These are phyloP conservation scores for Ametastegia equiseti DNA, from an alignment of 2,888 invertebrate species.

Conservation along the genomic window DNA sequence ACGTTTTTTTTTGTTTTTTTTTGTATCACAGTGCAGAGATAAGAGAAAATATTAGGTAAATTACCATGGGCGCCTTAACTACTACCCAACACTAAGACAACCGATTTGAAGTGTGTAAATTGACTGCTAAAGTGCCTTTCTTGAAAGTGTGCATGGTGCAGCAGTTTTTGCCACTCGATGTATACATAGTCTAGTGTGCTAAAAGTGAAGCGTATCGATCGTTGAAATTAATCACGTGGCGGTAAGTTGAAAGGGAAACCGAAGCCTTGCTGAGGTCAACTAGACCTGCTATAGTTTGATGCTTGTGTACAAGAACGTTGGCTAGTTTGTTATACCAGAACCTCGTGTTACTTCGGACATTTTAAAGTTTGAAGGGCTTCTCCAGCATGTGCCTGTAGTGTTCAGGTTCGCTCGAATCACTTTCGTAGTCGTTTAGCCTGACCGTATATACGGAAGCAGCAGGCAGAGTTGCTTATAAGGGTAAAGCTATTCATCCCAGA, in stretches of 20 bases:
- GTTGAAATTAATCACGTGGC: conserved; percentile 6
- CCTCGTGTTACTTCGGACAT: not conserved
- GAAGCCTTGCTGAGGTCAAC: conserved; percentile 1
- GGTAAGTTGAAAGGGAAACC: conserved; percentile 24
- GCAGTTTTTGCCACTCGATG: conserved; percentile 1
- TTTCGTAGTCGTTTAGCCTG: not conserved
- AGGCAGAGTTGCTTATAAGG: not conserved
- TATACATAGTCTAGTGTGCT: not conserved
- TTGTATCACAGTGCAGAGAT: not conserved
- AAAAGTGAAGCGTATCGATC: conserved; percentile 1
- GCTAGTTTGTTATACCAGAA: not conserved
- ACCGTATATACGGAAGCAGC: not conserved
- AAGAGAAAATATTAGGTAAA: not conserved
- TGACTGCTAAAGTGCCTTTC: not conserved
- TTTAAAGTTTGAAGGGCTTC: not conserved
- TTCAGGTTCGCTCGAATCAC: not conserved
- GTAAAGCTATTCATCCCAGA: conserved; percentile 1
- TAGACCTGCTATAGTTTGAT: not conserved
- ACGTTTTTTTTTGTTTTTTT: not conserved
- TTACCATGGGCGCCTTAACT: not conserved
- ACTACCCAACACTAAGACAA: too few relatives aligned
- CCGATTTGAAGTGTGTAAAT: not conserved
- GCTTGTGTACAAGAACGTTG: not conserved
- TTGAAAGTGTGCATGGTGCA: not conserved
- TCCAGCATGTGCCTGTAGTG: not conserved